Base-by-base conservation (phyloP, 2,113 vertebrate species). In the Psilopsiagon aymara region DNA sequence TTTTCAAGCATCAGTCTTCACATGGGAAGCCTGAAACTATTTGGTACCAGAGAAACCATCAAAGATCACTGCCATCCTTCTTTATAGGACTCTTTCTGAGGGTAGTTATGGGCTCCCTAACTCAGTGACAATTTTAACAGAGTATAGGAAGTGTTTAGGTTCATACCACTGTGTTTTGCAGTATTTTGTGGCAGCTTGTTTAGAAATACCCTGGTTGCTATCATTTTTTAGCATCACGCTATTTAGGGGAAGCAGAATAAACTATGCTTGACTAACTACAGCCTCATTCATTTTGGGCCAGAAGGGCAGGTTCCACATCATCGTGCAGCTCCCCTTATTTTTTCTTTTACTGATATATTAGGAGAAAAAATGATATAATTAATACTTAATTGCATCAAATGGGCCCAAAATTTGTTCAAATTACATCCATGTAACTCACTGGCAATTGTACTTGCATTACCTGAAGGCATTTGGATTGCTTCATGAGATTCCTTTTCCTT, bases 391-490 rank as follows among this genome's bases (percentile, higher is more conserved):
- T 91, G 77, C 49, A 82, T 73, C 9, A 91, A 78, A 77, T 82
- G 55, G 63, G 13, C 41, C 67, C 67, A 41, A 94, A 95, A 73
- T 82, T 73, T 78, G 31, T 57, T 88, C 78, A 57, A 88, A 82
- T 89, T 92, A 49, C 52, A 69, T 44, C 25, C 44, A 76, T 2
- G 11, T 84, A 91, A 47, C 80, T 88, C 86, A 71, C 41, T 66
- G 82, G 64, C 9, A 39, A 78, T 88, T 86, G 79, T 53, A 75
- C 52, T 86, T 75, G 62, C 66, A 69, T 33, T 82, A 94, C 86
- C 86, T 96, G 77, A 89, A 95, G 88, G 62, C 67, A 94, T 89
- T 96, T 86, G 88, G 47, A 93, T 79, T 84, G 57, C 52, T 91
- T 82, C 80, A 49, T 68, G 64, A 90, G 82, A 93, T 66, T 94